A percentile compares a stretch with the other conserved stretches of the same genome.
Evolutionary conservation across 1,140 invertebrate species (phyloP).

Genomic region (Drosophila truncata): DNA sequence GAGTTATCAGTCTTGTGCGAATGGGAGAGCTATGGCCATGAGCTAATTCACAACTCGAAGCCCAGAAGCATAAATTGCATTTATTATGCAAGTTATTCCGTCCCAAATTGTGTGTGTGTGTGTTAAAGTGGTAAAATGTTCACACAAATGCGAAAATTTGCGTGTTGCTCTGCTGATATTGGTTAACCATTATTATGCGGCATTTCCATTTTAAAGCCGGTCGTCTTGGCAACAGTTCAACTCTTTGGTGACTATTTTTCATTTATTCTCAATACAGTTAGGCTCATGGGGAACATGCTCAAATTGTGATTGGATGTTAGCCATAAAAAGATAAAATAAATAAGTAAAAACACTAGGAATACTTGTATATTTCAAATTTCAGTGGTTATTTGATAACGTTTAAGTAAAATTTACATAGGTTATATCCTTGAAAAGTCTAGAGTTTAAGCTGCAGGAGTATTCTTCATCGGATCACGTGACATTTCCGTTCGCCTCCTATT

Average conservation of each 20-base stretch:
- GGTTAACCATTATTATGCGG: conserved; percentile 34
- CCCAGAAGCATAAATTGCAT: conserved; percentile 28
- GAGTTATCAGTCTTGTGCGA: conserved; percentile 25
- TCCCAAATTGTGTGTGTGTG: conserved; percentile 2
- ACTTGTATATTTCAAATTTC: neutral
- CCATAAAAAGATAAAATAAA: neutral
- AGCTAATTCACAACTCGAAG: neutral
- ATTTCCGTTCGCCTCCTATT: neutral
- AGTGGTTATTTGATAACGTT: neutral
- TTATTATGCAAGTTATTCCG: conserved; percentile 35
- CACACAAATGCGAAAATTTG: conserved; percentile 17
- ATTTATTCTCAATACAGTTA: neutral
- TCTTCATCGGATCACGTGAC: neutral
- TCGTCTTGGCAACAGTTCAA: conserved; percentile 6
- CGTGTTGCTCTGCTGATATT: conserved; percentile 24
- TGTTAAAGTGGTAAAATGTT: conserved; percentile 4
- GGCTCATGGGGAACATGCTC: neutral
- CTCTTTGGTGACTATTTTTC: conserved; percentile 16
- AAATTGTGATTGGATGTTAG: conserved; percentile 17
- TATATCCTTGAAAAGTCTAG: neutral
- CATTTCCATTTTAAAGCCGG: conserved; percentile 30
- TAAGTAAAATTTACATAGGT: too few relatives aligned
- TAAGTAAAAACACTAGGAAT: neutral
- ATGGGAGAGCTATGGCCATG: conserved; percentile 5
- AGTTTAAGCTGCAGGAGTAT: neutral